These are phyloP conservation scores for Pemphredon lugubris DNA, from an alignment of 2,888 invertebrate species.

Conservation along the genomic window DNA sequence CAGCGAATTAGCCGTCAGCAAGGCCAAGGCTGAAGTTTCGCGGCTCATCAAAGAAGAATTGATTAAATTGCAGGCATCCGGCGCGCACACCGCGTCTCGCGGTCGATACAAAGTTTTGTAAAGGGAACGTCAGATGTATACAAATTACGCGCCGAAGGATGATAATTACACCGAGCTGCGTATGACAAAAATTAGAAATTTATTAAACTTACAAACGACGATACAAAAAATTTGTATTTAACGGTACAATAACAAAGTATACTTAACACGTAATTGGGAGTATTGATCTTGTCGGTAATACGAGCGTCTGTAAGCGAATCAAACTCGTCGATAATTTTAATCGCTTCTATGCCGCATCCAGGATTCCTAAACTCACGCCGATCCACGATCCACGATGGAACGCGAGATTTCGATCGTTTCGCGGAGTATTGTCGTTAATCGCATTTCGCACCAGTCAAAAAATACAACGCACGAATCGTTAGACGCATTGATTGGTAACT, in stretches of 20 bases:
- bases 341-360: not conserved
- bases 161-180: constrained; percentile 19
- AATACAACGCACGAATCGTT: constrained; percentile 31
- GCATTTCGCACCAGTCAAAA: constrained; percentile 15
- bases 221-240: constrained; percentile 66
- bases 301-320: not conserved
- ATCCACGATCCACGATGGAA: too few species aligned
- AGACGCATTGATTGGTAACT: constrained; percentile 55
- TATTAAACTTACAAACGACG: constrained; percentile 62
- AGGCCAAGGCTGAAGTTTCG: constrained; percentile 98
- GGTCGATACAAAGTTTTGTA: constrained; percentile 97
- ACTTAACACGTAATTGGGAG: constrained; percentile 46
- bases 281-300: constrained; percentile 26
- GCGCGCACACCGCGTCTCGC: constrained; percentile 92
- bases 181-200: constrained; percentile 60
- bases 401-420: constrained; percentile 20
- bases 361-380: too few species aligned
- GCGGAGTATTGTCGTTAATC: constrained; percentile 17
- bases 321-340: not conserved
- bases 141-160: constrained; percentile 1
- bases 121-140: too few species aligned
- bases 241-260: constrained; percentile 63
- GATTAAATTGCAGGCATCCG: constrained; percentile 92
- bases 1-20: constrained; percentile 96
- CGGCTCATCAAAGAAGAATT: constrained; percentile 99